These are phyloP conservation scores for Lasioglossum zephyrum DNA, from an alignment of 2,888 invertebrate genomes.

Conservation along the genomic window DNA sequence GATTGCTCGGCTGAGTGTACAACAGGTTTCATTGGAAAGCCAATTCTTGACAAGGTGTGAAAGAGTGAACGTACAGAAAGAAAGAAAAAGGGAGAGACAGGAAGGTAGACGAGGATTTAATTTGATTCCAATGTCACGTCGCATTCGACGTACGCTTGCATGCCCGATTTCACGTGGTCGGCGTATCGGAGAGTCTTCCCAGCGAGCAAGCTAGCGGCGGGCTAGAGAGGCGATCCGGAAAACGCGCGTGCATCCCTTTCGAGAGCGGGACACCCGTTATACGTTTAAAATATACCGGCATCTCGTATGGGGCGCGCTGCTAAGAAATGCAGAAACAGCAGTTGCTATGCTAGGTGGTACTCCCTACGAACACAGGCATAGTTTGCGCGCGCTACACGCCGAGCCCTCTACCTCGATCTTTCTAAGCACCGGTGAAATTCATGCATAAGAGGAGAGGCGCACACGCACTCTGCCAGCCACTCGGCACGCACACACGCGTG, in stretches of 20 bases:
- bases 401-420: conserved; percentile 58
- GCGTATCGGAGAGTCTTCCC: conserved; percentile 11
- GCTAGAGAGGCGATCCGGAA: background rate
- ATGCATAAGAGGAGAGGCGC: conserved; percentile 41
- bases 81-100: background rate
- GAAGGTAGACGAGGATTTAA: conserved; percentile 68
- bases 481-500: conserved; percentile 38
- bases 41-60: conserved; percentile 67
- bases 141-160: conserved; percentile 60
- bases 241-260: conserved; percentile 25
- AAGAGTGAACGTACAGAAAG: background rate
- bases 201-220: background rate
- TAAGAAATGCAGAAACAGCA: conserved; percentile 84
- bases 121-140: conserved; percentile 71
- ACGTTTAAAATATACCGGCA: conserved; percentile 77
- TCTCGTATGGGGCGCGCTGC: conserved; percentile 78
- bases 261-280: conserved; percentile 79
- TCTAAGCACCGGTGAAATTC: conserved; percentile 71
- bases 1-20: conserved; percentile 65
- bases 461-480: background rate
- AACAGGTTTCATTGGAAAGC: conserved; percentile 76
- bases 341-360: conserved; percentile 83
- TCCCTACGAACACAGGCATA: conserved; percentile 69
- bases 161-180: conserved; percentile 62
- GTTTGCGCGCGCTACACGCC: conserved; percentile 40